Base-by-base conservation (phyloP, 1,140 invertebrate species). In the Acromyrmex charruanus region DNA sequence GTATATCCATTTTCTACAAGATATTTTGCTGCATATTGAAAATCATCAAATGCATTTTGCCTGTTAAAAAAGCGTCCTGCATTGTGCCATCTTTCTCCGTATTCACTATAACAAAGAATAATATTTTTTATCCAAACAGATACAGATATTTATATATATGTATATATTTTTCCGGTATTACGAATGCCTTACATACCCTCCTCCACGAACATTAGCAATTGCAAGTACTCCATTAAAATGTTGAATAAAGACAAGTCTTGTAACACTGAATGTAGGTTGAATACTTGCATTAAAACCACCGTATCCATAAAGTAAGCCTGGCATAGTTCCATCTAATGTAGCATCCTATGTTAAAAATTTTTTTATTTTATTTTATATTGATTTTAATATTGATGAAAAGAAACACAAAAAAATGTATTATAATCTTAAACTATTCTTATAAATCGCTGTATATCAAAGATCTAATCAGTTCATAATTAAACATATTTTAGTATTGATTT, bases 1-100 rank as follows among this genome's bases (percentile, higher is more conserved):
- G 99, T 99, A 93, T 99, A 99, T 18, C 97, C 97, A 87, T 98
- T 96, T 16, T 96, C 92, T 53, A 99, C 96, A 14, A 99, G 96
- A 96, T 98, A 99, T 95, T 99, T 97, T 0, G 98, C 99, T 21
- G 99, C 99, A 86, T 96, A 96, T 93, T 98, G 98, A 95, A 99
- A 99, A 96, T 99, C 99, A 95, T 99, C 98, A 95, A 99, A 99
- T 58, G 98, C 97, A 95, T 99, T 99, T 96, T 99, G 99, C 94
- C 99, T 99, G 88, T 99, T 99, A 0, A 97, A 96, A 66, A 99
- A 96, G 31, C 98, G 97, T 14, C 99, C 99, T 18, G 95, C 97
- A 95, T 99, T 98, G 95, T 99, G 99, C 99, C 99, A 99, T 79
- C 97, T 97, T 95, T 99, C 98, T 59, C 99, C 99, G 95, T 99